phyloP scores from a whole-genome alignment of 1,140 invertebrate genomes.

The Brachystomella parvula region DNA sequence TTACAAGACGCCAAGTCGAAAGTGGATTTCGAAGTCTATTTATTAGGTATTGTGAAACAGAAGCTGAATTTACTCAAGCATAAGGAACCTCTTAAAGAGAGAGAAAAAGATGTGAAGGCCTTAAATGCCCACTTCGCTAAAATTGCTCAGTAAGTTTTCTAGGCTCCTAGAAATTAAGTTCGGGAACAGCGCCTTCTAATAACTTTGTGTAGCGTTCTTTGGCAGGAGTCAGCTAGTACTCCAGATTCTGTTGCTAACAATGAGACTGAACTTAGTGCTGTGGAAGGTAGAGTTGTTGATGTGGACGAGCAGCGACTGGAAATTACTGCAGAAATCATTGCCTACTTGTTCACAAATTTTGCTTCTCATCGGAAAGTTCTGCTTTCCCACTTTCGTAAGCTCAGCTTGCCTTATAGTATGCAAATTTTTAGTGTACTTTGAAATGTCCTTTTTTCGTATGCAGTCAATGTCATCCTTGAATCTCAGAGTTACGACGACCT shows the following conservation, averaged over 20 bases:
- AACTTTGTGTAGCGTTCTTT: too few relatives aligned
- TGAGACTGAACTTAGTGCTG: neutral
- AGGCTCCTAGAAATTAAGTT: too few relatives aligned
- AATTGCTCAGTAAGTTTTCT: neutral
- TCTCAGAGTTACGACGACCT: too few relatives aligned
- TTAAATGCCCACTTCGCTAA: neutral
- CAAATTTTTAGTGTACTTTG: too few relatives aligned
- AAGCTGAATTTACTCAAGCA: slow-evolving; percentile 20
- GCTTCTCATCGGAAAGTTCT: neutral
- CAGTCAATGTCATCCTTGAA: too few relatives aligned
- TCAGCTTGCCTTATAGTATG: too few relatives aligned
- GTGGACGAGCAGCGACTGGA: neutral
- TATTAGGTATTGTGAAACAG: slow-evolving; percentile 22
- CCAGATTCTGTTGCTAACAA: too few relatives aligned
- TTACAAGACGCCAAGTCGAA: neutral
- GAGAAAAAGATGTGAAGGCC: neutral
- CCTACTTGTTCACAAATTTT: neutral
- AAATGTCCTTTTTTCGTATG: too few relatives aligned
- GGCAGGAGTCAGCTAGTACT: too few relatives aligned
- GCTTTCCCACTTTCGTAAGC: too few relatives aligned
- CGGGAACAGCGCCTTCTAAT: too few relatives aligned
- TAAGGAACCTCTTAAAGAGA: slow-evolving; percentile 21
- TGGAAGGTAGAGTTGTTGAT: neutral
- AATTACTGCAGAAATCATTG: neutral
- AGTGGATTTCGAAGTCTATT: slow-evolving; percentile 21